Percentiles rank a stretch among this genome's conserved stretches.
These are phyloP conservation scores for Tetramorium bicarinatum DNA, from an alignment of 2,888 invertebrate species.

Conservation along the genomic window DNA sequence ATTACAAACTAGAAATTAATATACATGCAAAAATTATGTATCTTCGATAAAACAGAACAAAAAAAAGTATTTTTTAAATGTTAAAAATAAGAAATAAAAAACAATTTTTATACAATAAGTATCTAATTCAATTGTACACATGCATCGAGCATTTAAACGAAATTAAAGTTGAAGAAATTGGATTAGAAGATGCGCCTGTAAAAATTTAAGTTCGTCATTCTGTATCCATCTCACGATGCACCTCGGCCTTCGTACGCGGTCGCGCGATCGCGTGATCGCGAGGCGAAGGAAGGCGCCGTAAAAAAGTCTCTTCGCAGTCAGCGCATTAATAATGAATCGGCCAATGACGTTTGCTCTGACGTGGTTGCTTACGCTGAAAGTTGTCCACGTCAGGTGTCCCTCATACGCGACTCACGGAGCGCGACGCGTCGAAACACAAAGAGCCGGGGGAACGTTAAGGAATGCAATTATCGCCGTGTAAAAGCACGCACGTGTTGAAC, in stretches of 20 bases:
- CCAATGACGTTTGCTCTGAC: constrained; percentile 69
- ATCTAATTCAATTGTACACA: background rate
- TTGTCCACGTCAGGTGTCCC: constrained; percentile 72
- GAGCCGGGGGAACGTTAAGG: constrained; percentile 10
- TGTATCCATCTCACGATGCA: background rate
- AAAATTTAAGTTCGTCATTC: background rate
- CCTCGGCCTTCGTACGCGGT: background rate
- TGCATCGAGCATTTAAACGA: background rate
- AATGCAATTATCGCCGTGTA: constrained; percentile 29
- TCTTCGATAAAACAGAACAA: background rate
- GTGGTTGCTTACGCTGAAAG: constrained; percentile 71
- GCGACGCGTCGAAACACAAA: constrained; percentile 39
- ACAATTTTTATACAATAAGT: background rate
- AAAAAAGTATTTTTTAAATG: background rate
- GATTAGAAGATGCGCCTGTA: background rate
- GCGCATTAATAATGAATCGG: constrained; percentile 74
- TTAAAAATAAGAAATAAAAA: background rate
- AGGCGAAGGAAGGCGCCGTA: constrained; percentile 27
- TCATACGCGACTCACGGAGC: constrained; percentile 3
- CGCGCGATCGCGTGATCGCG: constrained; percentile 30
- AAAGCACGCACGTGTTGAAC: constrained; percentile 15
- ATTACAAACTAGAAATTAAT: background rate
- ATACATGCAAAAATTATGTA: background rate
- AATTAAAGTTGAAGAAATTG: background rate
- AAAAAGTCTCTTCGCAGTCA: constrained; percentile 43